These are phyloP conservation scores for Hoplodrina ambigua DNA, from an alignment of 2,888 invertebrate genomes.

Conservation along the genomic window DNA sequence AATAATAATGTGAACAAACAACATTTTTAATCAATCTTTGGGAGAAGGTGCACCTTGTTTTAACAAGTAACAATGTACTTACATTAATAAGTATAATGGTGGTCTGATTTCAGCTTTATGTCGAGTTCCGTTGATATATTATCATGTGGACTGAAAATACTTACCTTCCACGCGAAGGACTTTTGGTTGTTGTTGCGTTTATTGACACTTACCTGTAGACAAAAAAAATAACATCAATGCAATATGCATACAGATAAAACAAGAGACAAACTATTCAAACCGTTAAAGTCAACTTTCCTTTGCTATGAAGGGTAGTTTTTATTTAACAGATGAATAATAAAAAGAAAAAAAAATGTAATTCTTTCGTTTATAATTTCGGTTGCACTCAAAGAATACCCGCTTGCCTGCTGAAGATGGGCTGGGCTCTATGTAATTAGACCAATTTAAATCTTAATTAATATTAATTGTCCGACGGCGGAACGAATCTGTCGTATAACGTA, in stretches of 20 bases:
- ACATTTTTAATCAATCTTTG: slow-evolving; percentile 34
- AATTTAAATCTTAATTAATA: slow-evolving; percentile 91
- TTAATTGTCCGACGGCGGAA: slow-evolving; percentile 89
- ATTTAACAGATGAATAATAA: slow-evolving; percentile 22
- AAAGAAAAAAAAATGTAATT: slow-evolving; percentile 44
- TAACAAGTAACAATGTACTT: slow-evolving; percentile 23
- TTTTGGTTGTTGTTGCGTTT: slow-evolving; percentile 16
- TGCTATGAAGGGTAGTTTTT: slow-evolving; percentile 12
- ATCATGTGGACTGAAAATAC: slow-evolving; percentile 19
- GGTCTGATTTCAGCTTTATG: slow-evolving; percentile 9
- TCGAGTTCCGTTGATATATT: slow-evolving; percentile 6
- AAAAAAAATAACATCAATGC: slow-evolving; percentile 40
- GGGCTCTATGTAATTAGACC: slow-evolving; percentile 89
- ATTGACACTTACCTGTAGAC: slow-evolving; percentile 69
- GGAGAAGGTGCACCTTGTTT: slow-evolving; percentile 9
- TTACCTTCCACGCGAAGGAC: slow-evolving; percentile 26
- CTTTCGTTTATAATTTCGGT: slow-evolving; percentile 74
- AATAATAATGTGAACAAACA: slow-evolving; percentile 14
- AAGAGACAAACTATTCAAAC: not conserved
- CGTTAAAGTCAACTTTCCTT: slow-evolving; percentile 5
- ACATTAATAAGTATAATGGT: slow-evolving; percentile 21
- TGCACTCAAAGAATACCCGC: slow-evolving; percentile 78
- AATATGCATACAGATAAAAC: slow-evolving; percentile 5
- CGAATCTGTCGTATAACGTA: slow-evolving; percentile 88
- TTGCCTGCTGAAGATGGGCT: slow-evolving; percentile 82